A percentile compares a stretch with the other conserved stretches of the same genome.
Evolutionary conservation across 2,888 invertebrate genomes (phyloP).

Genomic region (Xestoiulus laeticollis): DNA sequence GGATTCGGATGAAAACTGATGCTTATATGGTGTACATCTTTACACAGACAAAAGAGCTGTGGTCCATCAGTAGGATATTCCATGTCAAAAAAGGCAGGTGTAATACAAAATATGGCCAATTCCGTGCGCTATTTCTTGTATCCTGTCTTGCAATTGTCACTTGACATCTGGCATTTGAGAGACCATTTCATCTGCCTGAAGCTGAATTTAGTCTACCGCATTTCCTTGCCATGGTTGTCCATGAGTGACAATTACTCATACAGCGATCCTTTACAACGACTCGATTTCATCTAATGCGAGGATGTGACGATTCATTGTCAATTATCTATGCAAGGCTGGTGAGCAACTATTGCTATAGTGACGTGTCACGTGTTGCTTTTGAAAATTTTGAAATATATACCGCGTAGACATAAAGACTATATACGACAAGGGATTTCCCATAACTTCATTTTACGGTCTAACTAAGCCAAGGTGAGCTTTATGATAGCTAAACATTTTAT

Average conservation of each 20-base stretch:
- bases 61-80: not conserved
- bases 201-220: not conserved
- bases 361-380: not conserved
- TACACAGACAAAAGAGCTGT: not conserved
- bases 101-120: not conserved
- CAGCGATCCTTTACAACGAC: not conserved
- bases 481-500: not conserved
- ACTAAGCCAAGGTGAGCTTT: not conserved
- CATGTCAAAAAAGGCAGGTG: slow-evolving; percentile 18
- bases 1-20: not conserved
- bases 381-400: no score
- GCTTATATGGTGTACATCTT: not conserved
- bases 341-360: not conserved
- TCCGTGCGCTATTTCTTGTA: not conserved
- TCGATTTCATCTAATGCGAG: not conserved
- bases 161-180: not conserved
- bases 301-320: not conserved
- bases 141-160: slow-evolving; percentile 34
- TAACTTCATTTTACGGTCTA: not conserved
- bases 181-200: not conserved
- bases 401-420: no score
- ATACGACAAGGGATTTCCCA: not conserved
- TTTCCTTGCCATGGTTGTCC: not conserved
- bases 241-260: slow-evolving; percentile 41
- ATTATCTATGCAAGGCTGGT: slow-evolving; percentile 14